Conservation (phyloP, 2,888 invertebrate species). For the Gymnocheta viridis region DNA sequence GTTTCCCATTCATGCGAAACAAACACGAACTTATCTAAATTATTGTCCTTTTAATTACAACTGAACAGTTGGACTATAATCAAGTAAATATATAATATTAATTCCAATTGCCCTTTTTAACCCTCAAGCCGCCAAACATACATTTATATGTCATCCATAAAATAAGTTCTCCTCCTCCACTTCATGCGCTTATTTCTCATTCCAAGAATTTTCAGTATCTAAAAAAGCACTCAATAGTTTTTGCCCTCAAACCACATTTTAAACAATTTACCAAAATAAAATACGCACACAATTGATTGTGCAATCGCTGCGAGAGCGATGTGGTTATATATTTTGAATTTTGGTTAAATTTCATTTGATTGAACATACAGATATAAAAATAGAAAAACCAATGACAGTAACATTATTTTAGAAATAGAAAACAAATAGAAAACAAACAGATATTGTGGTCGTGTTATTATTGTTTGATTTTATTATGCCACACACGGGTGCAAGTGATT, state of each 20-base stretch:
- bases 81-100: not conserved
- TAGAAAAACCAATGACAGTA: not conserved
- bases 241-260: conserved; percentile 5
- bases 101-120: not conserved
- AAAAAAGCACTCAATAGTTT: not conserved
- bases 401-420: not conserved
- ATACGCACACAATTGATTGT: not conserved
- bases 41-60: no score
- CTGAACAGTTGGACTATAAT: no score
- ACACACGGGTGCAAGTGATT: not conserved
- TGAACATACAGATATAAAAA: not conserved
- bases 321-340: not conserved
- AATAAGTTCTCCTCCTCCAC: no score
- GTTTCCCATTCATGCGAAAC: no score
- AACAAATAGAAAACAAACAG: no score
- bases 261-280: conserved; percentile 20
- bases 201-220: not conserved
- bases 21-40: no score
- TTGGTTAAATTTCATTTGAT: not conserved
- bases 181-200: not conserved
- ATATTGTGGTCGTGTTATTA: conserved; percentile 26
- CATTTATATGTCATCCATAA: not conserved
- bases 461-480: conserved; percentile 25
- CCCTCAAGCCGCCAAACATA: no score
- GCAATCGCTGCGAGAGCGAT: conserved; percentile 3